Base-by-base conservation (phyloP, 2,113 vertebrate species). In the Callopanchax toddi region DNA sequence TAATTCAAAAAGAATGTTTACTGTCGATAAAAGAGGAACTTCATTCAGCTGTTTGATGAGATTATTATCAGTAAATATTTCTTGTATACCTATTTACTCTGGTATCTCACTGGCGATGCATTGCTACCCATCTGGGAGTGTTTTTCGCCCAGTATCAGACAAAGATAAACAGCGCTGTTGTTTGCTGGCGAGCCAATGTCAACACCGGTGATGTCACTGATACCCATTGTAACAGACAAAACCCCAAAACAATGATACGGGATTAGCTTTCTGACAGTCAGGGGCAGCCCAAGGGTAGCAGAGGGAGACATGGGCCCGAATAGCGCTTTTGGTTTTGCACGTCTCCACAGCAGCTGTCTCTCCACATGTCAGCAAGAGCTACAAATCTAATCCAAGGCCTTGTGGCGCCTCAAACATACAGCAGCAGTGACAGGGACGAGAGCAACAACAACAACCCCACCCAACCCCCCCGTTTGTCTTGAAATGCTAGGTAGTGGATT, bases 11-110 rank as follows among this genome's bases (percentile, higher is more conserved):
- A 46, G 46, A 51, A 37, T 85, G 68, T 76, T 69, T 82, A 37
- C 66, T 69, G 46, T 32, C 56, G 48, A 65, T 48, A 53, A 69
- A 60, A 40, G n/a, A 57, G 43, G 69, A 23, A 48, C 42, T 71
- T 51, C 26, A 44, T 74, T 85, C 83, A 60, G 79, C 71, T 79
- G 79, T 89, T 82, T 86, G 82, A 87, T 76, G 74, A 84, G 85
- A 88, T 86, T 86, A 82, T 85, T 86, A 87, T 86, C 81, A 71
- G 87, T 78, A 81, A 88, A 89, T 84, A 88, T 80, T 81, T 67
- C 74, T 68, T 48, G 66, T 66, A 70, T 73, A 74, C 76, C 68
- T 88, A 58, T 89, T 91, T 89, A 65, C 81, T 81, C 69, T 72
- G 72, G 61, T 66, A 75, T 83, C 71, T 81, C 67, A 54, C 66